Evolutionary conservation across 1,140 invertebrate species (phyloP), one percentile per base, ranked within the genome.

Genomic region (Melitaea cinxia): DNA sequence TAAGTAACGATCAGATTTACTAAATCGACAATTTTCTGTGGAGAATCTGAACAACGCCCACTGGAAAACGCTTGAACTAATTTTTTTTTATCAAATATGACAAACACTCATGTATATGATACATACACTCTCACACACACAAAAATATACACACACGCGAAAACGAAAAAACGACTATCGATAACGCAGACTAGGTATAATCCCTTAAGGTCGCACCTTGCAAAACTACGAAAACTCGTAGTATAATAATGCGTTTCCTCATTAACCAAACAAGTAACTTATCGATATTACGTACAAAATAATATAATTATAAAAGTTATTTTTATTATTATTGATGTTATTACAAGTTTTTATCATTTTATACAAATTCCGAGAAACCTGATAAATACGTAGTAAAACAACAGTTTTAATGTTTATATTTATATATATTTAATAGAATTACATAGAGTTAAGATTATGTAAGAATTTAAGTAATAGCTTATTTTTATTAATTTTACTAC

Each of bases 321-420:
- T 42, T 42, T 42, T 19, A 17, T 4, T 42, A 42, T 42, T 42
- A 42, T 42, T 17, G 37, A 42, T 42, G 17, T 42, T 42, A 42
- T 42, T 17, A 42, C 37, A 4, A 42, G 37, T 17, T 17, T 42
- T 42, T 37, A 42, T 42, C 37, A 42, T 17, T 42, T 39, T 21
- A 39, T 56, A 56, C 54, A 21, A 26, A 21, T 56, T 56, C 54
- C 35, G 33, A 56, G 54, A 42, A 56, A 56, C 54, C 39, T 23
- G 54, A 19, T 26, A 24, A 17, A 56, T 26, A 39, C 42, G 24
- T 42, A 56, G 24, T 6, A 39, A 54, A 56, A 21, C 21, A 42
- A 56, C 50, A 42, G 24, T 56, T 19, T 35, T 54, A 24, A 35
- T 56, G 54, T 56, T 56, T 35, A 24, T 56, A 37, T 55, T 55